Evolutionary conservation across 2,888 invertebrate genomes (phyloP), one percentile per base, ranked within the genome.

Genomic region (Malthinus flaveolus): DNA sequence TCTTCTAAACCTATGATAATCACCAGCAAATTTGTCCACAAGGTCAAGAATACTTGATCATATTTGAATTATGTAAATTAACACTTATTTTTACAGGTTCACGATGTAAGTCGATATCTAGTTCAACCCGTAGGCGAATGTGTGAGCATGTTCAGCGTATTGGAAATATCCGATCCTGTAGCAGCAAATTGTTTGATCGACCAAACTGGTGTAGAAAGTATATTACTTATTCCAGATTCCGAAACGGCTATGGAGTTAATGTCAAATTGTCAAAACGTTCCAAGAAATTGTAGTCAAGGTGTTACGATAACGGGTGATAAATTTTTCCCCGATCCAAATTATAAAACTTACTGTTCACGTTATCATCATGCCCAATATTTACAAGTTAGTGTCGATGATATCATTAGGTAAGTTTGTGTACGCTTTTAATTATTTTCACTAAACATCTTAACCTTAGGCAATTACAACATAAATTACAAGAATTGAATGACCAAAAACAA

Each of bases 101-200:
- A 84, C 52, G 74, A 84, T 68, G 80, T 82, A 7, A 68, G 78
- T 0, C 63, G 65, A 0, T 73, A 80, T 64, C 74, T 80, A 37
- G 84, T 84, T 35, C 71, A 75, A 8, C 81, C 83, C 3, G 70
- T 78, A 1, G 56, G 69, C 1, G 74, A 75, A 1, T 82, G 82
- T 71, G 56, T 68, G 0, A 83, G 82, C 56, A 79, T 95, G 9
- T 82, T 91, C 49, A 86, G 93, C 70, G 82, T 88, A 59, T 82
- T 97, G 53, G 84, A 86, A 59, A 85, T 93, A 53, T 77, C 83
- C 3, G 88, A 95, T 80, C 85, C 90, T 0, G 85, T 92, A 9
- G 87, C 95, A 1, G 85, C 87, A 66, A 97, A 97, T 81, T 89
- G 86, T 73, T 82, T 97, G 32, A 90, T 97, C 53, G 96, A 97